These are phyloP conservation scores for Pteromalus puparum DNA, from an alignment of 1,140 invertebrate genomes.

Conservation along the genomic window DNA sequence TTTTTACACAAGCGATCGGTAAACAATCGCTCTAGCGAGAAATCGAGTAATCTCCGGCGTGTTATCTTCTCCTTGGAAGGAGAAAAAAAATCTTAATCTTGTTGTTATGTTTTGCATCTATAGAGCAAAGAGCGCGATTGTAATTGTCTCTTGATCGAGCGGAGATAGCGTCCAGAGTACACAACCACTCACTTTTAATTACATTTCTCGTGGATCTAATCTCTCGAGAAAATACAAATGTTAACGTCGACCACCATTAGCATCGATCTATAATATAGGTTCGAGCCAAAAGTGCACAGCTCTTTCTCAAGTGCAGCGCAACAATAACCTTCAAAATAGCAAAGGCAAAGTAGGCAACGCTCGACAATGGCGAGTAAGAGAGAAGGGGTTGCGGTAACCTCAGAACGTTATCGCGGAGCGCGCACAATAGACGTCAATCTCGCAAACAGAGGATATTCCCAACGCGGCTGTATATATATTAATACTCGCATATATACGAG, in stretches of 20 bases:
- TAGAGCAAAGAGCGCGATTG: neutral
- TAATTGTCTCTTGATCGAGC: neutral
- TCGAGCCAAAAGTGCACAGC: neutral
- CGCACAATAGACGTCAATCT: constrained; percentile 38
- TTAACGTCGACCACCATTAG: neutral
- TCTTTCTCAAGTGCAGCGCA: neutral
- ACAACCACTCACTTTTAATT: neutral
- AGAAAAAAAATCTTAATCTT: neutral
- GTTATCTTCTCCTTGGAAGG: neutral
- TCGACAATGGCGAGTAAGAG: neutral
- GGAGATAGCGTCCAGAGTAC: neutral
- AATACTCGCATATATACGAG: neutral
- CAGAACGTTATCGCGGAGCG: constrained; percentile 5
- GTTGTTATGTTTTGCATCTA: neutral
- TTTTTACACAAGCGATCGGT: neutral
- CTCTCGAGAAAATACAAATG: neutral
- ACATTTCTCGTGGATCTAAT: neutral
- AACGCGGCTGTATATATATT: neutral
- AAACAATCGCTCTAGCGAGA: neutral
- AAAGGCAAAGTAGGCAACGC: neutral
- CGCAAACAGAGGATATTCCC: constrained; percentile 27
- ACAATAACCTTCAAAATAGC: neutral
- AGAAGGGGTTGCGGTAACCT: neutral
- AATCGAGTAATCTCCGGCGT: neutral
- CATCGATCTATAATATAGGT: too few relatives aligned